phyloP scores from a whole-genome alignment of 2,797 vertebrate genomes.

The Thunnus albacares region DNA sequence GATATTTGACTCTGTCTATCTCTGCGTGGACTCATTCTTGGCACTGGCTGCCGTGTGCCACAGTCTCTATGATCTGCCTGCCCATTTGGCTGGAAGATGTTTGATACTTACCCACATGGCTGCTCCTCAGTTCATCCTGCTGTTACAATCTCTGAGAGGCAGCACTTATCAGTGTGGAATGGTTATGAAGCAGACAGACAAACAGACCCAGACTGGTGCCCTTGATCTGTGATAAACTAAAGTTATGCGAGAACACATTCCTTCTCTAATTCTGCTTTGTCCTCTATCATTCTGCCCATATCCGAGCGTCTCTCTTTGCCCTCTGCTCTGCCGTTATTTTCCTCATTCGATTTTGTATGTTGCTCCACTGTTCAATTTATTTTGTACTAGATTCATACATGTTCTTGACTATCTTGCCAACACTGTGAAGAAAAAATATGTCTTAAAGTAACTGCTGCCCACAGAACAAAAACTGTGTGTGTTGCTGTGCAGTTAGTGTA shows the following conservation, averaged over 20 bases:
- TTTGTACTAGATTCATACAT: slow-evolving; percentile 9
- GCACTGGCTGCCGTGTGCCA: slow-evolving; percentile 53
- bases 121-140: slow-evolving; percentile 48
- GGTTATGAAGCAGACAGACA: slow-evolving; percentile 66
- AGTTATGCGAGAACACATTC: slow-evolving; percentile 58
- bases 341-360: slow-evolving; percentile 10
- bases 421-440: slow-evolving; percentile 18
- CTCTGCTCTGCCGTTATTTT: slow-evolving; percentile 38
- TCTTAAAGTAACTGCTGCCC: slow-evolving; percentile 22
- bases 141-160: slow-evolving; percentile 51
- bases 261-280: slow-evolving; percentile 51
- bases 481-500: neutral
- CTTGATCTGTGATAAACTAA: slow-evolving; percentile 72
- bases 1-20: slow-evolving; percentile 60
- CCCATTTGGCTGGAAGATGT: slow-evolving; percentile 57
- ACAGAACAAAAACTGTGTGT: slow-evolving; percentile 12
- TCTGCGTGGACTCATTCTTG: slow-evolving; percentile 54
- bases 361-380: slow-evolving; percentile 32
- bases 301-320: slow-evolving; percentile 32
- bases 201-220: slow-evolving; percentile 62
- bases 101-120: slow-evolving; percentile 61
- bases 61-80: slow-evolving; percentile 57
- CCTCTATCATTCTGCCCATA: slow-evolving; percentile 58
- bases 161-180: slow-evolving; percentile 62
- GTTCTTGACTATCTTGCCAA: slow-evolving; percentile 12